These are phyloP conservation scores for Propithecus coquereli DNA, from an alignment of 2,113 vertebrate genomes.

Conservation along the genomic window DNA sequence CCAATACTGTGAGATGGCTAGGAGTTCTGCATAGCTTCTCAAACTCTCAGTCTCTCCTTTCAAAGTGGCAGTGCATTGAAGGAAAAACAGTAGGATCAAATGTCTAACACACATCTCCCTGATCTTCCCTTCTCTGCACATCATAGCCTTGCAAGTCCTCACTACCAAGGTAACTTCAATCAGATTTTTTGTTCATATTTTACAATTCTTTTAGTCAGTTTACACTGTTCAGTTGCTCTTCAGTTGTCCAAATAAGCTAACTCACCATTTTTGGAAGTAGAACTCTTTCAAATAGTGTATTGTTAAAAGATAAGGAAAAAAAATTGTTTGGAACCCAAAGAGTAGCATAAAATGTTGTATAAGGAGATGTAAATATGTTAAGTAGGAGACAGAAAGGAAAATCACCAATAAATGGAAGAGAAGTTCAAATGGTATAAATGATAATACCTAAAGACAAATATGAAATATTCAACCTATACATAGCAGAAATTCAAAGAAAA, in stretches of 20 bases:
- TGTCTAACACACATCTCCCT: neutral
- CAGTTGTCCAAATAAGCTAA: neutral
- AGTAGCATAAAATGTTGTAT: neutral
- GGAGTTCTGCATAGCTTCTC: neutral
- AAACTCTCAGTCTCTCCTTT: neutral
- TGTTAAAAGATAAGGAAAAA: neutral
- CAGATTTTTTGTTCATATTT: neutral
- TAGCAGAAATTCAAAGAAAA: neutral
- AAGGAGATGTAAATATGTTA: neutral
- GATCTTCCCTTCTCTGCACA: neutral
- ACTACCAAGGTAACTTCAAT: neutral
- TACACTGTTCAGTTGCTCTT: neutral
- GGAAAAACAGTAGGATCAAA: neutral
- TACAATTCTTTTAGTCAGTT: neutral
- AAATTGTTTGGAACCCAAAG: neutral
- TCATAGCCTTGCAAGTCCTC: neutral
- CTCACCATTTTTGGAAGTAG: neutral
- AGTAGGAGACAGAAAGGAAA: neutral
- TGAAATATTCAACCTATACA: neutral
- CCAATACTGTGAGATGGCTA: neutral
- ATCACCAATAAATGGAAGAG: neutral
- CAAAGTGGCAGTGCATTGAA: neutral
- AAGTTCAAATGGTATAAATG: neutral
- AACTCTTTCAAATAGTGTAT: neutral
- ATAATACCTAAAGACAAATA: neutral